Conservation (phyloP, 2,888 invertebrate species). For the Athalia rosae region DNA sequence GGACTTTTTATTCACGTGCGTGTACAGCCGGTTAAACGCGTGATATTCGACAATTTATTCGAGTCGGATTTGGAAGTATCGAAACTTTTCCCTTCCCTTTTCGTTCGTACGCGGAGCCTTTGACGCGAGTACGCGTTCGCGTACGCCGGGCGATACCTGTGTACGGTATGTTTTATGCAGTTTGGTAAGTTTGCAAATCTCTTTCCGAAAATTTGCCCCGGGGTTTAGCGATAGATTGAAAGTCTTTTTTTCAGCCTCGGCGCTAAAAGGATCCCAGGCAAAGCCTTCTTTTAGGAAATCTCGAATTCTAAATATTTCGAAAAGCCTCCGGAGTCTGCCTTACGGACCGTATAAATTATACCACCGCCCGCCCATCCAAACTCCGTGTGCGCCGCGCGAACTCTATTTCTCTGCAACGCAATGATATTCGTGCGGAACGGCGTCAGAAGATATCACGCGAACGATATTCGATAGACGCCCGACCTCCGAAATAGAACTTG, state of each 20-base stretch:
- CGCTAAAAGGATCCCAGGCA: conserved; percentile 21
- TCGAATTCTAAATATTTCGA: conserved; percentile 41
- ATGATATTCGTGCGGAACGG: too few species aligned
- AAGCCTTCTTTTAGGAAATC: conserved; percentile 36
- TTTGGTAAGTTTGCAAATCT: background rate
- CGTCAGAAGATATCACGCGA: too few species aligned
- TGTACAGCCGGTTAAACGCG: background rate
- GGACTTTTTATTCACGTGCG: too few species aligned
- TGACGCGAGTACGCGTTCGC: background rate
- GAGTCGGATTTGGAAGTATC: too few species aligned
- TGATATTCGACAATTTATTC: background rate
- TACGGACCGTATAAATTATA: conserved; percentile 35
- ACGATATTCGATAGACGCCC: too few species aligned
- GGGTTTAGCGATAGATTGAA: background rate
- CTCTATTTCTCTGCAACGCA: too few species aligned
- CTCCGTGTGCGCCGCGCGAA: background rate
- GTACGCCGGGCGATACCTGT: background rate
- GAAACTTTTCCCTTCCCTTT: too few species aligned
- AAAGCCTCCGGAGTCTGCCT: conserved; percentile 9
- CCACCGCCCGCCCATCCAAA: background rate
- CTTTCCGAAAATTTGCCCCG: background rate
- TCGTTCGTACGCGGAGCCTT: background rate
- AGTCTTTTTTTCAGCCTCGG: background rate
- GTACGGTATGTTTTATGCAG: background rate
- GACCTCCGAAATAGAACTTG: too few species aligned